Evolutionary conservation across 2,888 invertebrate species (phyloP), one percentile per base, ranked within the genome.

Genomic region (Choreutis nemorana): DNA sequence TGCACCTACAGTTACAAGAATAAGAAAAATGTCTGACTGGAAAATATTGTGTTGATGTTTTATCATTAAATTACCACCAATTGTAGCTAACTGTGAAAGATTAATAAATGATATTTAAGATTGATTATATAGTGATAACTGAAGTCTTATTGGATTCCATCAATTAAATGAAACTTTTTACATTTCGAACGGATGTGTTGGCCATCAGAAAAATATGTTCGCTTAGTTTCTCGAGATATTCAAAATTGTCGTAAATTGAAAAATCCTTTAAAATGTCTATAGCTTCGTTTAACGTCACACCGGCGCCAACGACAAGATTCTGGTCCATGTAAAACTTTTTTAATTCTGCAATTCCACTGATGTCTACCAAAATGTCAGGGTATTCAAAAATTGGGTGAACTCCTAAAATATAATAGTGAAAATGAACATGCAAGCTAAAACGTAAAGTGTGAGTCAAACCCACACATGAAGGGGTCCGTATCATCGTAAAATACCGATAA

Each of bases 21-120:
- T 48, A 11, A 87, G 52, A 45, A 86, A 89, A 6, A 91, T 48
- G 50, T 91, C 91, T 0, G 91, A 91, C 0, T 85, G 86, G 49
- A 91, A 91, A 22, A 87, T 86, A 2, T 65, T 72, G 45, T 26
- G 26, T 10, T 13, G 2, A 10, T 26, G 12, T n/a, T 26, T 26
- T 8, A 26, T 7, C 26, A 26, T 26, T 14, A 26, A 8, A 26
- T 26, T 26, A n/a, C 26, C 26, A 13, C 26, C 26, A 8, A 26
- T 8, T 9, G 26, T 26, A n/a, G 26, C 26, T 10, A 26, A 12
- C 26, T 26, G 14, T 3, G 9, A 26, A 15, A 15, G 7, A 21
- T 14, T 9, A 14, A 3, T 4, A 15, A 16, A 14, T n/a, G 10
- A 29, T 16, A 13, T 20, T 13, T 4, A 23, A 4, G 11, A 28